These are phyloP conservation scores for Zele albiditarsus DNA, from an alignment of 2,888 invertebrate genomes.

Conservation along the genomic window DNA sequence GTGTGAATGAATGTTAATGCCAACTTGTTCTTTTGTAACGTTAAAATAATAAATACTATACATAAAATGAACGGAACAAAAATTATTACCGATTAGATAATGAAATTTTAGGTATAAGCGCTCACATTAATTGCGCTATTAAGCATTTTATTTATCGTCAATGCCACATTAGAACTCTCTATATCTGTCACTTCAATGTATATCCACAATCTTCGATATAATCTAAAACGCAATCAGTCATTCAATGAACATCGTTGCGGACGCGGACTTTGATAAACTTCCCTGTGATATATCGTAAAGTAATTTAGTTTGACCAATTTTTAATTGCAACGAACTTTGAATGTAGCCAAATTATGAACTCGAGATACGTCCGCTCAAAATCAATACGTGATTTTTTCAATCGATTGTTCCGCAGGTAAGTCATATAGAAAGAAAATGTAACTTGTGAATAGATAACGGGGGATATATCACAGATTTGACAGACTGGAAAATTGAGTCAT, in stretches of 20 bases:
- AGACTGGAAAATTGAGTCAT: no score
- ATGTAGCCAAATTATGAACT: slow-evolving; percentile 21
- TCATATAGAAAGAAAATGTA: not conserved
- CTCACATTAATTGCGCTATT: not conserved
- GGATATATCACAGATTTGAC: no score
- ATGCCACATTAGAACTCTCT: not conserved
- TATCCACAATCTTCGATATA: slow-evolving; percentile 23
- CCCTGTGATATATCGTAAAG: not conserved
- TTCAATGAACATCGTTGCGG: slow-evolving; percentile 27
- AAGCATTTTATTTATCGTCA: not conserved
- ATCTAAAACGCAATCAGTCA: slow-evolving; percentile 46
- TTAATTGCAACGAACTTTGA: not conserved
- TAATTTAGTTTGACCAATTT: not conserved
- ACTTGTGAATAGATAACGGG: not conserved
- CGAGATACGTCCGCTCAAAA: slow-evolving; percentile 28
- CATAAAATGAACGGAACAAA: not conserved
- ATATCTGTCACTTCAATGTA: not conserved
- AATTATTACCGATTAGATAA: not conserved
- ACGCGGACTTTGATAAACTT: not conserved
- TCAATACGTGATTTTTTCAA: slow-evolving; percentile 31
- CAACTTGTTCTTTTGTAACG: slow-evolving; percentile 40
- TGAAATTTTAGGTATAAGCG: not conserved
- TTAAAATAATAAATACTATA: slow-evolving; percentile 29
- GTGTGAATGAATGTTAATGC: slow-evolving; percentile 6
- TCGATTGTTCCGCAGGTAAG: slow-evolving; percentile 35